Conservation (phyloP, 2,113 vertebrate species). For the Nerophis lumbriciformis region DNA sequence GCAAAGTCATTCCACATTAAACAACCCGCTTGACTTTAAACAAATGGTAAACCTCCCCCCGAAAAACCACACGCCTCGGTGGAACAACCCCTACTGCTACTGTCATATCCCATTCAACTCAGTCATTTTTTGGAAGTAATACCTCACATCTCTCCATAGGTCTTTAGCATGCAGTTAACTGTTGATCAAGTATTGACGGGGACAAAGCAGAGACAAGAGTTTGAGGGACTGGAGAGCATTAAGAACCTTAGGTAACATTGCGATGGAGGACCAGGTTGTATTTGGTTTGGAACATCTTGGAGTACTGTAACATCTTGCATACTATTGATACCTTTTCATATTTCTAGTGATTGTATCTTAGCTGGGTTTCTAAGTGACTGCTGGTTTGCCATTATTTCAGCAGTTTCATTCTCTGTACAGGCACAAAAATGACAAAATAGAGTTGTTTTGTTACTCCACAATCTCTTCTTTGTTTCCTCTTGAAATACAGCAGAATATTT, state of each 20-base stretch:
- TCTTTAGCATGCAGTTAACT: conserved; percentile 26
- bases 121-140: conserved; percentile 52
- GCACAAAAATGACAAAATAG: too few species aligned
- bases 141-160: conserved; percentile 14
- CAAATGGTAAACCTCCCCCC: conserved; percentile 32
- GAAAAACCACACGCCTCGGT: conserved; percentile 40
- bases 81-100: conserved; percentile 47
- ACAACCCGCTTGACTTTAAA: conserved; percentile 47
- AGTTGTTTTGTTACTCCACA: too few species aligned
- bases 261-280: conserved; percentile 14
- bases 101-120: conserved; percentile 60
- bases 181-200: conserved; percentile 19
- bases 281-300: conserved; percentile 19
- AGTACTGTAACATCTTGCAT: too few species aligned
- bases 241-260: background rate
- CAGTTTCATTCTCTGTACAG: too few species aligned
- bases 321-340: too few species aligned
- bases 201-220: conserved; percentile 5
- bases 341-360: too few species aligned
- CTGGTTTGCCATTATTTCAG: too few species aligned
- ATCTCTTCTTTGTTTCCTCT: too few species aligned
- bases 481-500: too few species aligned
- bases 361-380: too few species aligned
- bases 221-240: background rate
- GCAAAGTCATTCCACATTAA: conserved; percentile 71